phyloP scores from a whole-genome alignment of 2,797 vertebrate species.

The Oreochromis grahami region DNA sequence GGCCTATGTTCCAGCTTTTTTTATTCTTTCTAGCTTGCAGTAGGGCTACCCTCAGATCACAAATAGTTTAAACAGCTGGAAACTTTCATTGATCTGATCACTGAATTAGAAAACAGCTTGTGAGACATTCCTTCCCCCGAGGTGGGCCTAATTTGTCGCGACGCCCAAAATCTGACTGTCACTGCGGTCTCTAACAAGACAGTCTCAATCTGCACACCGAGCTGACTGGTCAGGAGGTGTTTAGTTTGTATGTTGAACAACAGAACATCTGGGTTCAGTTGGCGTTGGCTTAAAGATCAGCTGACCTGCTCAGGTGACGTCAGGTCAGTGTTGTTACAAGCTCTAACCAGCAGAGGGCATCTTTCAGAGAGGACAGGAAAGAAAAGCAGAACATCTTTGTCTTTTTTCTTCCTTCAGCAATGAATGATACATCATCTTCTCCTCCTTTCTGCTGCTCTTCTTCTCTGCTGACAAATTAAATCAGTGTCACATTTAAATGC shows the following conservation, averaged over 20 bases:
- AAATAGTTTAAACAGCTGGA: background rate
- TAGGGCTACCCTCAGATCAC: background rate
- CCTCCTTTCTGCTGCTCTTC: background rate
- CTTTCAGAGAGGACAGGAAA: background rate
- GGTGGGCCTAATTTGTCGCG: background rate
- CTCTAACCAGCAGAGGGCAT: background rate
- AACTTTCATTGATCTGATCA: background rate
- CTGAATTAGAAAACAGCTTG: background rate
- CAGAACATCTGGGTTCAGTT: background rate
- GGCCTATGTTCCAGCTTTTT: background rate
- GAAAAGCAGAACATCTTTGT: background rate
- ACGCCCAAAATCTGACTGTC: background rate
- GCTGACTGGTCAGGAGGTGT: background rate
- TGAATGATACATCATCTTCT: background rate
- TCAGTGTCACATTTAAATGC: slow-evolving; percentile 26
- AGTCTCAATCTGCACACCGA: background rate
- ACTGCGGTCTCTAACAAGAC: fast-evolving
- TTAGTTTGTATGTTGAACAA: background rate
- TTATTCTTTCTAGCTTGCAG: background rate
- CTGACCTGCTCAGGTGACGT: background rate
- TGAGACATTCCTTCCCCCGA: background rate
- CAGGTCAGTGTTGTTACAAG: background rate
- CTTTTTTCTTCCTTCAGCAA: background rate
- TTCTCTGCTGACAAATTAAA: slow-evolving; percentile 13
- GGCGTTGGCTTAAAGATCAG: background rate